Evolutionary conservation across 1,140 invertebrate species (phyloP).

Genomic region (Cardiocondyla obscurior): DNA sequence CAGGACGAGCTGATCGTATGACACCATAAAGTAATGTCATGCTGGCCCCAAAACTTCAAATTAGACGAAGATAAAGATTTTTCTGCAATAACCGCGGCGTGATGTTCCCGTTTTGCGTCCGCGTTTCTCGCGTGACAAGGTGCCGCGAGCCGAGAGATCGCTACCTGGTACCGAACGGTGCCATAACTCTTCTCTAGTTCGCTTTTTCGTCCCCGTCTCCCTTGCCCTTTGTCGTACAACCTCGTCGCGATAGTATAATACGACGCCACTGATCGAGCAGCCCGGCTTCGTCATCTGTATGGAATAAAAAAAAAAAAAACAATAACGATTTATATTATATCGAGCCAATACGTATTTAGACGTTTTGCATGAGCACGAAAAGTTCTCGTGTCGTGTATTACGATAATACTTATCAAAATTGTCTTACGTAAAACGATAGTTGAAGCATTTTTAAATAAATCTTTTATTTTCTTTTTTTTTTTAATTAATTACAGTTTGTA

Average conservation of each 20-base stretch:
- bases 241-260: constrained; percentile 19
- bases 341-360: neutral
- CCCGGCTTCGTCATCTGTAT: neutral
- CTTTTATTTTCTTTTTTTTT: neutral
- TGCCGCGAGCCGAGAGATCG: constrained; percentile 72
- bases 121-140: constrained; percentile 79
- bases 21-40: neutral
- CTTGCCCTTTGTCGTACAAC: neutral
- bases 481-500: neutral
- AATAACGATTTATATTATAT: constrained; percentile 2
- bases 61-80: constrained; percentile 69
- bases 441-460: neutral
- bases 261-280: constrained; percentile 35
- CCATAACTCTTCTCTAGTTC: constrained; percentile 76
- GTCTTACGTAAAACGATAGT: neutral
- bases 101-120: constrained; percentile 65
- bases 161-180: constrained; percentile 80
- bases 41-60: constrained; percentile 61
- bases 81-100: constrained; percentile 58
- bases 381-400: neutral
- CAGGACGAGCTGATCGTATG: neutral
- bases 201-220: constrained; percentile 60
- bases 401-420: neutral
- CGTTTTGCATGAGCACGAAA: neutral
- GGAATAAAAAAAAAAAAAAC: constrained; percentile 19